Evolutionary conservation across 2,113 vertebrate genomes (phyloP).

Genomic region (Tetrax tetrax): DNA sequence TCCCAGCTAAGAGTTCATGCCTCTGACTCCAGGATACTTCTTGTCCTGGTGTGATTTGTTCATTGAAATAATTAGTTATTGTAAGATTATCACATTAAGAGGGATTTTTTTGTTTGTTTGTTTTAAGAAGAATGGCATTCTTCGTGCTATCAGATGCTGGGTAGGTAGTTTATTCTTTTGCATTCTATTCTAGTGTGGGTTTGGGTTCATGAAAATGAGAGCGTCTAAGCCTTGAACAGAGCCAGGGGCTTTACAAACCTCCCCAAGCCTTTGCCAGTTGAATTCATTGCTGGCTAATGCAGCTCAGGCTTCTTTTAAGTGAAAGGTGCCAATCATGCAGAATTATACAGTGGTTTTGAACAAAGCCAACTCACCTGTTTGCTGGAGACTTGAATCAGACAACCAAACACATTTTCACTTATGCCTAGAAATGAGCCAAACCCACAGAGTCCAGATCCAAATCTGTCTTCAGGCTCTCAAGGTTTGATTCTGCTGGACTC

Average conservation of each 20-base stretch:
- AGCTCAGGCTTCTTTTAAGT: neutral
- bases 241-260: neutral
- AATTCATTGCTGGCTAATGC: neutral
- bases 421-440: neutral
- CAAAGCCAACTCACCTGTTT: slow-evolving; percentile 57
- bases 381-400: slow-evolving; percentile 38
- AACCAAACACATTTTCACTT: slow-evolving; percentile 25
- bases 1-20: slow-evolving; percentile 31
- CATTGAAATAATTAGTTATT: slow-evolving; percentile 21
- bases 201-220: slow-evolving; percentile 1
- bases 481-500: neutral
- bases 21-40: slow-evolving; percentile 8
- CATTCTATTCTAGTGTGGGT: neutral
- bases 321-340: slow-evolving; percentile 20
- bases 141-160: neutral
- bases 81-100: slow-evolving; percentile 14
- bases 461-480: neutral
- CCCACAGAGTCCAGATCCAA: slow-evolving; percentile 17
- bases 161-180: neutral
- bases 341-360: slow-evolving; percentile 35
- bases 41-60: neutral
- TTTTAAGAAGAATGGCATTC: neutral
- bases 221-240: neutral
- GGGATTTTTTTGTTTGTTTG: neutral
- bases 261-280: neutral